Percentiles rank a stretch among this genome's conserved stretches.
Conservation (phyloP, 2,888 invertebrate species). For the Callyntrura sp. region DNA sequence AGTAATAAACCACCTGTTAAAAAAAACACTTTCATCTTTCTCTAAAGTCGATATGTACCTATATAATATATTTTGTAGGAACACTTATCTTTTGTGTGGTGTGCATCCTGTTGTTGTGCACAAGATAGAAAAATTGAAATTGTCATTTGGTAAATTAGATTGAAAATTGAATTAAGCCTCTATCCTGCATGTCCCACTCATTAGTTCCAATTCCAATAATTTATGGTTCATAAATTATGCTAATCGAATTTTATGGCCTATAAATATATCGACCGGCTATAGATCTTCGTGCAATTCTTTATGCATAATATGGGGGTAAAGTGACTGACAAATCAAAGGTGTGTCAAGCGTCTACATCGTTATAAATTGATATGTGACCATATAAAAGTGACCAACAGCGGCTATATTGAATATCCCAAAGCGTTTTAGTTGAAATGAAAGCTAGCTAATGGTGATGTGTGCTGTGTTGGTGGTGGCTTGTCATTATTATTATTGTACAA, state of each 20-base stretch:
- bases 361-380: slow-evolving; percentile 16
- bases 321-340: slow-evolving; percentile 34
- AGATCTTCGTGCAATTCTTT: background rate
- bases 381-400: background rate
- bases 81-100: background rate
- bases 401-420: background rate
- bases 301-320: background rate
- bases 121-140: background rate
- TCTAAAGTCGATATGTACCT: slow-evolving; percentile 6
- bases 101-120: background rate
- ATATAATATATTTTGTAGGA: background rate
- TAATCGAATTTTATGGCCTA: slow-evolving; percentile 45
- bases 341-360: slow-evolving; percentile 42
- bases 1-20: slow-evolving; percentile 30
- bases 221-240: slow-evolving; percentile 46
- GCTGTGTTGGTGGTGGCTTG: slow-evolving; percentile 18
- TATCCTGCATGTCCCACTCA: slow-evolving; percentile 17
- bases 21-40: slow-evolving; percentile 44
- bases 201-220: background rate
- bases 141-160: slow-evolving; percentile 36
- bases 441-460: background rate
- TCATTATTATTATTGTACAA: background rate
- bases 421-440: background rate
- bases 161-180: background rate
- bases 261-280: slow-evolving; percentile 22